Base-by-base conservation (phyloP, 2,888 invertebrate genomes). In the Heliconius erato region DNA sequence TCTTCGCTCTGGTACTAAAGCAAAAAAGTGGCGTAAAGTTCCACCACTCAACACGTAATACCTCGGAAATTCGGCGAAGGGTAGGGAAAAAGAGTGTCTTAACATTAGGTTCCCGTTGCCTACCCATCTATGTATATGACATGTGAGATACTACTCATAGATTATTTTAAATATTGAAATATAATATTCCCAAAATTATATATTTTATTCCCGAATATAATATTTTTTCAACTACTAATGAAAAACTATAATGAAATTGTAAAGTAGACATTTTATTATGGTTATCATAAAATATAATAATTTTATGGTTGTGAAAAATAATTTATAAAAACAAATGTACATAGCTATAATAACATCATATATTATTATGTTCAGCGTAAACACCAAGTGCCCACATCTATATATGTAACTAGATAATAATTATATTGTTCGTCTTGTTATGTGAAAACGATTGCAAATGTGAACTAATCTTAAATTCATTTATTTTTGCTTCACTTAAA, bases 231-330 rank as follows among this genome's bases (percentile, higher is more conserved):
- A 28, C 76, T 59, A 23, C 2, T 74, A 28, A 80, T 2, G 40
- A 63, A 40, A n/a, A 16, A 32, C n/a, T 68, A 63, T 69, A 35
- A 54, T 68, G 68, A 28, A 67, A 35, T 74, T 49, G 86, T 79
- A 88, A 87, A 79, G 77, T 74, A 80, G 28, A 35, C 79, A 83
- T 59, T n/a, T 79, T 79, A 83, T 74, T 83, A 72, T 44, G 35
- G 69, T 81, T 84, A 80, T 81, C 80, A 82, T 84, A 77, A 83
- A 83, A 84, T 87, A 83, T 84, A 81, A 89, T 89, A 90, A 89
- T 91, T 91, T 89, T 90, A 91, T 90, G 94, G 93, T 94, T 94
- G 93, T 94, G 94, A 94, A 90, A 88, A 89, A 88, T 90, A 87
- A 88, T 86, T 89, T 89, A 88, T 84, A 74, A 84, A 82, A 82